Evolutionary conservation across 2,888 invertebrate genomes (phyloP).

Genomic region (Megastigmus dorsalis): DNA sequence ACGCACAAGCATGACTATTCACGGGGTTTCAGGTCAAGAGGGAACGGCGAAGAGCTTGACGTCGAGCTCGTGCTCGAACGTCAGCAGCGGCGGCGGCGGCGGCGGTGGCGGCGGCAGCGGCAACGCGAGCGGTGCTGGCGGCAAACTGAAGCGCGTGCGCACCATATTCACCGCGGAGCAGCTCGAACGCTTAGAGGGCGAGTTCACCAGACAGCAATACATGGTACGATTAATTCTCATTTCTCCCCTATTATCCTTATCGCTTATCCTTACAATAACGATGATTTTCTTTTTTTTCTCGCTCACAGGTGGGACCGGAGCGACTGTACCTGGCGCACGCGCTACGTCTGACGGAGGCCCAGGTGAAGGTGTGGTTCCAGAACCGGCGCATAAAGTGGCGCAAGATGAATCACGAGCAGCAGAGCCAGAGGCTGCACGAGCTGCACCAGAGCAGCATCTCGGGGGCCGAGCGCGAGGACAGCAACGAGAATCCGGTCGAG

Average conservation of each 20-base stretch:
- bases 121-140: conserved; percentile 61
- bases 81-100: background rate
- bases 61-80: conserved; percentile 33
- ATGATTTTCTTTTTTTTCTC: too few species aligned
- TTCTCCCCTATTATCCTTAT: too few species aligned
- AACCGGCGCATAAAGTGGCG: conserved; percentile 97
- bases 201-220: conserved; percentile 97
- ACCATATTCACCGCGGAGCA: conserved; percentile 98
- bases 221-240: conserved; percentile 80
- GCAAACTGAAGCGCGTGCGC: conserved; percentile 89
- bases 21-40: conserved; percentile 49
- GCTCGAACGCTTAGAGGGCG: conserved; percentile 92
- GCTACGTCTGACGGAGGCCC: conserved; percentile 90
- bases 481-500: conserved; percentile 75
- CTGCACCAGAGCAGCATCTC: conserved; percentile 70
- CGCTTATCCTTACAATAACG: too few species aligned
- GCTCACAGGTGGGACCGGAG: conserved; percentile 85
- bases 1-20: too few species aligned
- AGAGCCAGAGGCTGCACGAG: conserved; percentile 87
- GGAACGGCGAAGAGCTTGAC: conserved; percentile 24
- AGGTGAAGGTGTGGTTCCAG: conserved; percentile 82
- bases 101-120: conserved; percentile 74
- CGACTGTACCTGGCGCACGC: conserved; percentile 93
- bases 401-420: conserved; percentile 94
- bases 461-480: conserved; percentile 74